Base-by-base conservation (phyloP, 2,797 vertebrate species). In the Anguilla pacifica region DNA sequence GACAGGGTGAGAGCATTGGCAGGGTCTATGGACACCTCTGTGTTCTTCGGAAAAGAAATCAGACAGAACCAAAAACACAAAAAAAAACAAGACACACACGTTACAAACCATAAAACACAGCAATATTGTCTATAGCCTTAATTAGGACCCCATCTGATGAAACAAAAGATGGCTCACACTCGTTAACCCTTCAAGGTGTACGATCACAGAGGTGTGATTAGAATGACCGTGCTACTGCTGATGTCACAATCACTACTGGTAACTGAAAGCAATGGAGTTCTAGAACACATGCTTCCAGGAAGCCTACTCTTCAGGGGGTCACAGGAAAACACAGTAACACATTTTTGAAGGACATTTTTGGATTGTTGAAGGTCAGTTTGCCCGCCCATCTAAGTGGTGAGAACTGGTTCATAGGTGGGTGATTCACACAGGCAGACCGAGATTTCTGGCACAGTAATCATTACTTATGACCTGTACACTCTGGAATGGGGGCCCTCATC, bases 41-140 rank as follows among this genome's bases (percentile, higher is more conserved):
- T 59, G 94, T 95, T 95, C 95, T 91, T 1, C 88, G 57, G 3
- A 43, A 2, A 90, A n/a, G 81, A 85, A 39, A 59, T 28, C 57
- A 83, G 31, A 57, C 22, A 17, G 25, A 51, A 35, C 9, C 22
- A 61, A 25, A 35, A 64, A 88, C 77, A 49, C 74, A 83, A 9
- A 61, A 1, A 51, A 31, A 11, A 74, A 74, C 22, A n/a, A 13
- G 9, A 59, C 25, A 11, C 9, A 7, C 3, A 6, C 9, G 51
- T 39, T 55, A 57, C 19, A 74, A 28, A 49, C 43, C 53, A 61
- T 11, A 25, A 15, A 53, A 5, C 1, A 22, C 31, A 55, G n/a
- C 43, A 15, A 57, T 31, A 57, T 13, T 39, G 11, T 9, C 17
- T 22, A 85, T 61, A 49, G 22, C 39, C n/a, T 35, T 31, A 31